Conservation (phyloP, 2,797 vertebrate species). For the Mormyrus proboscirostris region DNA sequence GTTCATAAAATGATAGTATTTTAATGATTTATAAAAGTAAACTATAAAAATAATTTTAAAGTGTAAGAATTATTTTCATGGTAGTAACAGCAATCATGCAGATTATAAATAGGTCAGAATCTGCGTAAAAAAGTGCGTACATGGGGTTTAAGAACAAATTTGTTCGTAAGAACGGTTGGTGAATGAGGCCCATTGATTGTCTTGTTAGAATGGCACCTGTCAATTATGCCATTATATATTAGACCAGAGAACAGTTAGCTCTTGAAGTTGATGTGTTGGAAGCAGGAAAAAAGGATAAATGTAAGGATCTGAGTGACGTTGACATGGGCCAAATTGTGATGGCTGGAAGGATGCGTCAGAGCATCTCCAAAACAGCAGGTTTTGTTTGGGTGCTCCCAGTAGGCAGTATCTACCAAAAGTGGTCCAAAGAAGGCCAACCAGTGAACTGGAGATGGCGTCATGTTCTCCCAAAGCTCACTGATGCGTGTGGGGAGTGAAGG, state of each 20-base stretch:
- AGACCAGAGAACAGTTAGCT: not conserved
- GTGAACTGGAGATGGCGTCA: not conserved
- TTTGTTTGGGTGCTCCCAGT: not conserved
- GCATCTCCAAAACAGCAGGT: not conserved
- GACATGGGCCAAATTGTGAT: not conserved
- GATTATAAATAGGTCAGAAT: too few species aligned
- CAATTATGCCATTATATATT: not conserved
- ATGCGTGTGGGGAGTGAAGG: not conserved
- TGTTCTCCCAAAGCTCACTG: not conserved
- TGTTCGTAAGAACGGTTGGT: too few species aligned
- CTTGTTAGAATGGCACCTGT: not conserved
- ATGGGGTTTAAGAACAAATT: too few species aligned
- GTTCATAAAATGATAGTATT: too few species aligned
- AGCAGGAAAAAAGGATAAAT: not conserved
- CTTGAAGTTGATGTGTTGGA: not conserved
- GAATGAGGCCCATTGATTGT: not conserved
- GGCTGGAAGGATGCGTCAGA: not conserved
- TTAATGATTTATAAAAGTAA: too few species aligned
- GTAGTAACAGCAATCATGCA: too few species aligned
- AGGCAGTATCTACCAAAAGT: not conserved
- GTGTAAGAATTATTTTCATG: too few species aligned
- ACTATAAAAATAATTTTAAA: too few species aligned
- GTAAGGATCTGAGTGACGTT: not conserved
- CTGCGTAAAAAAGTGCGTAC: too few species aligned
- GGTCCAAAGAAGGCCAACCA: not conserved